Base-by-base conservation (phyloP, 2,888 invertebrate species). In the Macrophya annulata region DNA sequence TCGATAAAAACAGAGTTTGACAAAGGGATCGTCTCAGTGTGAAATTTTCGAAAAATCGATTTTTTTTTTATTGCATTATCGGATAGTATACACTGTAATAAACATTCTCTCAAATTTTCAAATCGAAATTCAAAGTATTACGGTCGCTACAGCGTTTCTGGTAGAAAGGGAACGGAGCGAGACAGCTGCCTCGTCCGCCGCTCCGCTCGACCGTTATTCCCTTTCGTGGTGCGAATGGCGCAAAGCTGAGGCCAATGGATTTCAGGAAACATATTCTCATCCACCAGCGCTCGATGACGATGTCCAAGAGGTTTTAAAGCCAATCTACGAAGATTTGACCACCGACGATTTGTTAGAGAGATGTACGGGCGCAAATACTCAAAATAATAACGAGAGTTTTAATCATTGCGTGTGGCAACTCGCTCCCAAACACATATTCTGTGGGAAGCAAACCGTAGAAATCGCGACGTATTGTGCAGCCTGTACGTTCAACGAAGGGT, bases 341-440 rank as follows among this genome's bases (percentile, higher is more conserved):
- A 85, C 85, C 15, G 85, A 85, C 21, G 86, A 86, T 85, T 68
- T 86, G 43, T 86, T 86, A 79, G 85, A 85, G 76, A 81, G 87
- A 86, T 87, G 86, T 84, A 71, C 84, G 84, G 86, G 86, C 79
- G 84, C 81, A 45, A 87, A 87, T 77, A 87, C 86, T 84, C 86
- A 87, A 86, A 87, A 87, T 48, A 87, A 87, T 45, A 87, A 87
- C 68, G 84, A 87, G 79, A 86, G 86, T 84, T 86, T 87, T 51
- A 85, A 87, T 86, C 77, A 79, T 21, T 85, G 77, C 21, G 79
- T 87, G 72, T 87, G 87, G 87, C 86, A 86, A 83, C 84, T 85
- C 15, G 87, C 84, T 55, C 85, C 86, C 17, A 87, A 87, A 62
- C 86, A 87, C 48, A 72, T 86, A 55, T 86, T 84, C 84, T 84